Conservation (phyloP, 2,888 invertebrate genomes). For the Lottia scabra region DNA sequence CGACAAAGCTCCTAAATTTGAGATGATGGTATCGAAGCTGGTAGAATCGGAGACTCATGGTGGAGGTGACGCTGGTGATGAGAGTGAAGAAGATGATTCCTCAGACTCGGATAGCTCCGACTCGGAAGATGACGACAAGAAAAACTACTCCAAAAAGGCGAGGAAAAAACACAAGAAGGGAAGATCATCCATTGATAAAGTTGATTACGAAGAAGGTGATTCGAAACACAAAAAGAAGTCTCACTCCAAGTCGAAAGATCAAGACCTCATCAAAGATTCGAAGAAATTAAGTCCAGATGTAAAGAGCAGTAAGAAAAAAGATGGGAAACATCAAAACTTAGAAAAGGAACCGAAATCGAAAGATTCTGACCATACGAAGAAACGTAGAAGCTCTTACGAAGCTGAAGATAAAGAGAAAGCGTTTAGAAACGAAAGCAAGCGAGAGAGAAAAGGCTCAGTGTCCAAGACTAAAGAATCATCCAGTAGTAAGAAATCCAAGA, state of each 20-base stretch:
- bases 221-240: not conserved
- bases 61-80: not conserved
- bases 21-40: not conserved
- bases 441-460: constrained; percentile 3
- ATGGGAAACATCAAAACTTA: constrained; percentile 7
- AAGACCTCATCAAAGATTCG: constrained; percentile 6
- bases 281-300: constrained; percentile 2
- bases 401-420: constrained; percentile 16
- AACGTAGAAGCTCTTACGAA: constrained; percentile 20
- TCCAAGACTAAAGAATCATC: not conserved
- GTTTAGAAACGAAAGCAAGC: not conserved
- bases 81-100: constrained; percentile 7
- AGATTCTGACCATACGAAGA: constrained; percentile 17
- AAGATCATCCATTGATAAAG: not conserved
- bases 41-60: not conserved
- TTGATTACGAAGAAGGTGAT: not conserved
- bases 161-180: too few species aligned
- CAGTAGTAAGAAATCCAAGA: not conserved
- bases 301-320: constrained; percentile 7
- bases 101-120: not conserved
- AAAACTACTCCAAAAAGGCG: not conserved
- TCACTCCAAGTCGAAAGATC: not conserved
- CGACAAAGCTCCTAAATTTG: not conserved
- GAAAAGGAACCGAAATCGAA: constrained; percentile 11
- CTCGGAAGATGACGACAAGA: not conserved